Evolutionary conservation across 2,797 vertebrate genomes (phyloP), one percentile per base, ranked within the genome.

Genomic region (Lithobates sylvaticus): DNA sequence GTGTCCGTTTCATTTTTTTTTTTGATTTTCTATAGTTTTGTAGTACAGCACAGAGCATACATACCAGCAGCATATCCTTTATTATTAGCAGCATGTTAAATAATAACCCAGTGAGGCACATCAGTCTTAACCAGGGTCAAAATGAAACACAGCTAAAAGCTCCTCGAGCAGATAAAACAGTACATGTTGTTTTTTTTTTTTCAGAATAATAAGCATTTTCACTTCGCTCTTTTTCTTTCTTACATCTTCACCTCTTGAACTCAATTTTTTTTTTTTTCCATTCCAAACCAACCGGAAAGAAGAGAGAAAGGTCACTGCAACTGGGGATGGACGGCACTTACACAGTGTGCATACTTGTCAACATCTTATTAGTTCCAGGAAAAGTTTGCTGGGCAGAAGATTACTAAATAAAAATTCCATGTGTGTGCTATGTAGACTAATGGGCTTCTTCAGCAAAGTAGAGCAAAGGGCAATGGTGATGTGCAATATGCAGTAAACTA

Each of bases 171-270:
- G 61, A 65, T 65, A 26, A 65, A 65, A 65, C 61, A 65, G 61
- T 65, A 65, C 61, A 65, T 65, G 61, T 26, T 65, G 50, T 54
- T 54, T 54, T 29, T 29, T 29, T 29, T 29, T 21, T 54, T 13
- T 26, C n/a, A 65, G 23, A 65, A 26, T 65, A 65, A 65, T 65
- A 65, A 65, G 61, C n/a, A 26, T 65, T 65, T 65, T n/a, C n/a
- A 65, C 61, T 65, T 26, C n/a, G 26, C 61, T 65, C 23, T 26
- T 65, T 65, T 65, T 10, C 61, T n/a, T 10, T n/a, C n/a, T 65
- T 65, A 65, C 61, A n/a, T 65, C 61, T 65, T 65, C 61, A 65
- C 61, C 61, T 65, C n/a, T 26, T 65, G 61, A 65, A 65, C 61
- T 65, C 61, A 26, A 65, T 54, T 54, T 2, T 50, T 32, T 29